Conservation (phyloP, 35 echinoderm and acorn worm genomes). For the Chiridota heheva region DNA sequence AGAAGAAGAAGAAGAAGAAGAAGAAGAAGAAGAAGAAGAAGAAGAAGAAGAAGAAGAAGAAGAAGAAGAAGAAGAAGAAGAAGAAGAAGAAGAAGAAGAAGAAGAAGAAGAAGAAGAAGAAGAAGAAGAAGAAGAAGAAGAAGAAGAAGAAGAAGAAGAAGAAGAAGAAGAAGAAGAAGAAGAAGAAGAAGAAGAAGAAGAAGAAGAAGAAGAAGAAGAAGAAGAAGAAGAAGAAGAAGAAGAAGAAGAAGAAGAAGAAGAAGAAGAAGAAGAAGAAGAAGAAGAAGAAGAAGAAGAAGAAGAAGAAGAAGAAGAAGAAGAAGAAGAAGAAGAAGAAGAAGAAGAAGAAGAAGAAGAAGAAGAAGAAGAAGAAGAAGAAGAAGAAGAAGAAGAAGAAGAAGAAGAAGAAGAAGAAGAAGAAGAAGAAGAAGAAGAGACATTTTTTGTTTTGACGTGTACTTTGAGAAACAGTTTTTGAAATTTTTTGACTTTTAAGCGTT, state of each 20-base stretch:
- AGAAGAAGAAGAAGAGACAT: background rate
- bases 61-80: background rate
- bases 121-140: background rate
- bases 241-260: background rate
- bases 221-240: background rate
- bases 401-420: background rate
- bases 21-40: too few species aligned
- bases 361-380: background rate
- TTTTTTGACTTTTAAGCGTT: too few species aligned
- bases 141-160: background rate
- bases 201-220: background rate
- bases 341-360: background rate
- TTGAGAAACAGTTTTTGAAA: background rate
- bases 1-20: too few species aligned
- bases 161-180: background rate
- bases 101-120: background rate
- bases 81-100: background rate
- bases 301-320: background rate
- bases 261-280: constrained; percentile 9
- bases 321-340: background rate
- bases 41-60: too few species aligned
- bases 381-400: background rate
- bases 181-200: background rate
- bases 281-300: constrained; percentile 5
- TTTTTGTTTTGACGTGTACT: too few species aligned